Base-by-base conservation (phyloP, 2,113 vertebrate species). In the Poecilia latipinna region DNA sequence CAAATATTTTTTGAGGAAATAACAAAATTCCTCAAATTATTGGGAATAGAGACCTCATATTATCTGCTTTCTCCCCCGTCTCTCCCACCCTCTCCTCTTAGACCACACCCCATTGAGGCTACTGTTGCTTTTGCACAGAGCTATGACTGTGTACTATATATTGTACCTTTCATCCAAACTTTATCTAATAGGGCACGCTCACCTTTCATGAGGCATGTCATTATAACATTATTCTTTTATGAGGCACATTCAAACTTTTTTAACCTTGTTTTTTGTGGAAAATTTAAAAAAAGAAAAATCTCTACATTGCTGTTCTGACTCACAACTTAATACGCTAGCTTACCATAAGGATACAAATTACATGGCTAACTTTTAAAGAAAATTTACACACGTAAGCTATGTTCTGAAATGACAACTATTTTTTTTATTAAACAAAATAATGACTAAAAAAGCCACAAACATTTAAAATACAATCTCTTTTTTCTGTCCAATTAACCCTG, bases 11-110 rank as follows among this genome's bases (percentile, higher is more conserved):
- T 82, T 72, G 72, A 92, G 92, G 90, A 94, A 93, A 94, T 92
- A 92, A 94, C 93, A 80, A 94, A 93, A 94, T 95, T 94, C 92
- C 89, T 92, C 85, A 94, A 93, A 94, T 94, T 86, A 91, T 93
- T 92, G 91, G 73, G 83, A 91, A 89, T 82, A 88, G 84, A 78
- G 90, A 90, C 85, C 88, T 92, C 90, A 87, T 92, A 92, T 93
- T 84, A 93, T 92, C 77, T 89, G 80, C 72, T 85, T 70, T 72
- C 72, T 76, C 73, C 67, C 60, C 57, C 73, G 22, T 73, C 39
- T 68, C 69, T 80, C 65, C 67, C 17, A 66, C 32, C 79, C 67
- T 77, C 26, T 74, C 31, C 82, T 65, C 26, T 80, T 77, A 39
- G 66, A 82, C 86, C 73, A 74, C 77, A 75, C 78, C 84, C 67